These are phyloP conservation scores for Sus scrofa DNA, from an alignment of 2,113 vertebrate genomes.

Conservation along the genomic window DNA sequence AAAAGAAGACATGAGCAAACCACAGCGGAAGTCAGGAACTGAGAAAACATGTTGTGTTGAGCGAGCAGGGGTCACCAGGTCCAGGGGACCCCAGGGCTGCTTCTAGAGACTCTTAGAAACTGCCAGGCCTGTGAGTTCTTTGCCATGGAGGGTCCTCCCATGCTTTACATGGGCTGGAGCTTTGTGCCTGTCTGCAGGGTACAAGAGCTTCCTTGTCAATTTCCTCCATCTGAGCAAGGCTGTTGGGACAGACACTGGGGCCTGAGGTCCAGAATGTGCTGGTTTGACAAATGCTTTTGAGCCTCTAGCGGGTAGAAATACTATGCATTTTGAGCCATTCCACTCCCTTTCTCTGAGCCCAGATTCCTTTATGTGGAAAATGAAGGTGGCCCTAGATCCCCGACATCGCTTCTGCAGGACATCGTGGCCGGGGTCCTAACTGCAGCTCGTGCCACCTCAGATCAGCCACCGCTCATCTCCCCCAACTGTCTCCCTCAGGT, in stretches of 20 bases:
- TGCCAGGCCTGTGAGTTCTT: not conserved
- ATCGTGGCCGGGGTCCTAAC: not conserved
- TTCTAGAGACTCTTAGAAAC: not conserved
- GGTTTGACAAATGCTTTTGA: not conserved
- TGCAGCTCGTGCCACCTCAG: not conserved
- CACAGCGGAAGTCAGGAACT: slow-evolving; percentile 65
- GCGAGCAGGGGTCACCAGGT: not conserved
- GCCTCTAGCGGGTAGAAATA: not conserved
- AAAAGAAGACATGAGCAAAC: slow-evolving; percentile 61
- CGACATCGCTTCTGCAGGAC: not conserved
- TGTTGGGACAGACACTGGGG: not conserved
- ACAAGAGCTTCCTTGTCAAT: not conserved
- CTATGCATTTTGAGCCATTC: not conserved
- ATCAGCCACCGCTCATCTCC: not conserved
- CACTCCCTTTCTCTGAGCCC: not conserved
- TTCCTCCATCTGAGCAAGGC: not conserved
- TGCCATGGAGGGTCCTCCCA: not conserved
- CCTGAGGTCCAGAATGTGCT: not conserved
- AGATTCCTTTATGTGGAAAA: not conserved
- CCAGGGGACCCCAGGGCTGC: not conserved
- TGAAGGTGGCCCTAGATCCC: not conserved
- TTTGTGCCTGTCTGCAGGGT: not conserved
- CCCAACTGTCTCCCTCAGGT: not conserved
- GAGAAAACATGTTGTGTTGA: slow-evolving; percentile 58
- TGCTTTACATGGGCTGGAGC: not conserved